These are phyloP conservation scores for Discoglossus pictus DNA, from an alignment of 2,797 vertebrate species.

Conservation along the genomic window DNA sequence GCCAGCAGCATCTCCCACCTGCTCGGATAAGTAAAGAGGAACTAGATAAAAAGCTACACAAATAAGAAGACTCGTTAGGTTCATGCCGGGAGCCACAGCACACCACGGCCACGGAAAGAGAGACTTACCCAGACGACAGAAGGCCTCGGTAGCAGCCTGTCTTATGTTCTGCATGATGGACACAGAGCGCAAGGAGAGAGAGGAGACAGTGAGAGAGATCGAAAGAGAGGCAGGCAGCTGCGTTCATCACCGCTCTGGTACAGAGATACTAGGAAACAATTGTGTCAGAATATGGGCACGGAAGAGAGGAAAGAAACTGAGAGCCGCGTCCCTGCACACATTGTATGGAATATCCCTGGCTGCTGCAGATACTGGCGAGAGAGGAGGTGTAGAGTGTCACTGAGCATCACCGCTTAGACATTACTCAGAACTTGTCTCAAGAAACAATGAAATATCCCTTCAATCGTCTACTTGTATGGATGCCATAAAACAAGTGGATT, in stretches of 20 bases:
- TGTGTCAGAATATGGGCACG: slow-evolving; percentile 27
- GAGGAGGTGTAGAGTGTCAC: too few species aligned
- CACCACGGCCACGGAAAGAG: background rate
- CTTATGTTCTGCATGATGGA: slow-evolving; percentile 68
- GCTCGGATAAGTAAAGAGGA: background rate
- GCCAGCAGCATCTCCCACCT: slow-evolving; percentile 13
- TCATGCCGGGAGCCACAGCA: background rate
- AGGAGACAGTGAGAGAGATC: slow-evolving; percentile 19
- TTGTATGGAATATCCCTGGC: background rate
- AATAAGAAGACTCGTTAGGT: background rate
- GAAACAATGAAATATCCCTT: too few species aligned
- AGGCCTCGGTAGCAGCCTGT: slow-evolving; percentile 67
- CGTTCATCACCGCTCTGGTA: slow-evolving; percentile 32
- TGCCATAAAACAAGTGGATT: too few species aligned
- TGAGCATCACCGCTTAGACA: too few species aligned
- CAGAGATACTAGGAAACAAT: slow-evolving; percentile 5
- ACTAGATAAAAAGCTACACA: background rate
- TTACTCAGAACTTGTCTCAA: too few species aligned
- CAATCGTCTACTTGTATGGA: too few species aligned
- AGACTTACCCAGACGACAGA: slow-evolving; percentile 68
- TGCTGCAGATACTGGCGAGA: too few species aligned
- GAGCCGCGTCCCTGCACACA: background rate
- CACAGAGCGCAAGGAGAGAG: slow-evolving; percentile 31
- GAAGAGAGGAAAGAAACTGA: slow-evolving; percentile 4
- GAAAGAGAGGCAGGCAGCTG: slow-evolving; percentile 44